Base-by-base conservation (phyloP, 2,113 vertebrate species). In the Atherinomorus stipes region DNA sequence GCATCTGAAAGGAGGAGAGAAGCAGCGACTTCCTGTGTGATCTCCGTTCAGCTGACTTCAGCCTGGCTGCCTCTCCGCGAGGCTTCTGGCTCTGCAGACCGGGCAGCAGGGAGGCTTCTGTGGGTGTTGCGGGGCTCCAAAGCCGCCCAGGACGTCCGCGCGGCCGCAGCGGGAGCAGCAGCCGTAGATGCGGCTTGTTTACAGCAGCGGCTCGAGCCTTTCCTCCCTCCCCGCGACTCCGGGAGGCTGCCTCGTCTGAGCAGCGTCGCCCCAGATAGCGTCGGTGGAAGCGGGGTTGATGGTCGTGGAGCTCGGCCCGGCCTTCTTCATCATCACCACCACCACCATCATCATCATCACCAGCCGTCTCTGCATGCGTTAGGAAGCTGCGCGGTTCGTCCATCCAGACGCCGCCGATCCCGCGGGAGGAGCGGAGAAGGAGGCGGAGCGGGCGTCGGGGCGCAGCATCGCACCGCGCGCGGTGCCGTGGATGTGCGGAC, bases 11-110 rank as follows among this genome's bases (percentile, higher is more conserved):
- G 82, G 77, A 75, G 81, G 69, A 85, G 80, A 86, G 81, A 82
- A 53, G 81, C 85, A 50, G 26, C 68, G 68, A 92, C 93, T 94
- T 94, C 94, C 93, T 94, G 93, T 94, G 80, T 74, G 75, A 75
- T 38, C 72, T 66, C 38, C 11, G 58, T 60, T 71, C 84, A 69
- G 71, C 84, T 56, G 74, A 78, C 65, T 78, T 50, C 84, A 76
- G 58, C 64, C 81, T 73, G 80, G 54, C 77, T 45, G 81, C 75
- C 56, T 82, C 74, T 83, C 67, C 52, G 74, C 71, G 79, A 84
- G 83, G 75, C 59, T 81, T 60, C 77, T 40, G 67, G 28, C 66
- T 83, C 64, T 54, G 64, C 58, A 54, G 45, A 59, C 73, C 58
- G 71, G 80, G 56, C 67, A 57, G 52, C 68, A 83, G 56, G 56